phyloP scores from a whole-genome alignment of 2,113 vertebrate genomes.

The Serilophus lunatus region DNA sequence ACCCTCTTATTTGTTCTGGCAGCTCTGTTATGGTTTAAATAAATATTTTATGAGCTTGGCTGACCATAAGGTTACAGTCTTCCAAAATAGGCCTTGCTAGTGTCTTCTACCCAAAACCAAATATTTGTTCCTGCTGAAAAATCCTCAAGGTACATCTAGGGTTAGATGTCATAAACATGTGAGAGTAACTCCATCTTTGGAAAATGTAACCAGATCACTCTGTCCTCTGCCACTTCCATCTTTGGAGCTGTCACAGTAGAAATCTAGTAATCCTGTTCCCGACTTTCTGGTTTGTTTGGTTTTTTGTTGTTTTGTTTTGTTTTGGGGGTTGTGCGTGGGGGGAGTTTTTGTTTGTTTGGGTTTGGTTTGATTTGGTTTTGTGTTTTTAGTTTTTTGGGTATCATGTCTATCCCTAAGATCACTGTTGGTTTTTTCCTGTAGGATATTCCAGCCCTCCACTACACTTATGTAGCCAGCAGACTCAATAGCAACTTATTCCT shows the following conservation, averaged over 20 bases:
- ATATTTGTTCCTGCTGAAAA: not conserved
- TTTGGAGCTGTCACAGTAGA: not conserved
- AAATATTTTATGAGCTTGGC: slow-evolving; percentile 16
- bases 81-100: not conserved
- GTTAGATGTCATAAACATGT: not conserved
- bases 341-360: not conserved
- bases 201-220: not conserved
- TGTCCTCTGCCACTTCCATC: not conserved
- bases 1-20: not conserved
- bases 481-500: not conserved
- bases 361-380: not conserved
- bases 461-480: not conserved
- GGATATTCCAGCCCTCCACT: not conserved
- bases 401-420: not conserved
- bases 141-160: not conserved
- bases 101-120: not conserved
- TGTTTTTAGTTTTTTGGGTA: not conserved
- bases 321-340: too few relatives aligned
- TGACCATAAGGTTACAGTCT: not conserved
- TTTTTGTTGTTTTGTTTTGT: not conserved
- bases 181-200: not conserved
- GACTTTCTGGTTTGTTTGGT: not conserved
- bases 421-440: not conserved
- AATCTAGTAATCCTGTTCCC: not conserved
- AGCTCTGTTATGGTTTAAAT: slow-evolving; percentile 24